A percentile compares a stretch with the other conserved stretches of the same genome.
These are phyloP conservation scores for Macrosiphum euphorbiae DNA, from an alignment of 2,888 invertebrate genomes.

Conservation along the genomic window DNA sequence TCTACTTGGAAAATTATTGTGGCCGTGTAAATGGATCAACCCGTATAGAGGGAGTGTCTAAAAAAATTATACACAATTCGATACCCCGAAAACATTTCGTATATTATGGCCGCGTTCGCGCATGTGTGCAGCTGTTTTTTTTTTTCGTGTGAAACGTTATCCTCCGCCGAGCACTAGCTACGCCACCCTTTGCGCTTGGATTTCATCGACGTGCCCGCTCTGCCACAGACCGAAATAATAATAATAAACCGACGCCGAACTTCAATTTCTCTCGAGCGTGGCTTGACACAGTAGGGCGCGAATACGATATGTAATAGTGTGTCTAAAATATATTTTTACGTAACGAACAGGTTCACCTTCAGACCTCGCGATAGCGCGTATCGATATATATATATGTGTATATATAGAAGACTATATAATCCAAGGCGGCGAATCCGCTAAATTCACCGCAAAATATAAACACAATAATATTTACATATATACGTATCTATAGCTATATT, in stretches of 20 bases:
- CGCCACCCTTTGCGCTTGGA: background rate
- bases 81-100: background rate
- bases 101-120: background rate
- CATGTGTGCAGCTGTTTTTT: background rate
- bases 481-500: background rate
- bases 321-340: background rate
- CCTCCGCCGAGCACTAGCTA: background rate
- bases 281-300: background rate
- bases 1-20: background rate
- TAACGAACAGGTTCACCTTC: conserved; percentile 26
- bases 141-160: background rate
- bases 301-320: background rate
- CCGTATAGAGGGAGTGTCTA: background rate
- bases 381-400: background rate
- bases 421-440: background rate
- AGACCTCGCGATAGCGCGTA: background rate
- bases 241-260: background rate
- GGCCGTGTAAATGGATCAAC: background rate
- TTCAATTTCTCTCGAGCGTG: background rate
- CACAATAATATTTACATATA: background rate
- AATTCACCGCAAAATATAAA: background rate
- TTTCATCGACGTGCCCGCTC: background rate
- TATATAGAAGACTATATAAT: background rate
- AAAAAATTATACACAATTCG: background rate
- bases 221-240: background rate